phyloP scores from a whole-genome alignment of 2,797 vertebrate species.

The Vespertilio murinus region DNA sequence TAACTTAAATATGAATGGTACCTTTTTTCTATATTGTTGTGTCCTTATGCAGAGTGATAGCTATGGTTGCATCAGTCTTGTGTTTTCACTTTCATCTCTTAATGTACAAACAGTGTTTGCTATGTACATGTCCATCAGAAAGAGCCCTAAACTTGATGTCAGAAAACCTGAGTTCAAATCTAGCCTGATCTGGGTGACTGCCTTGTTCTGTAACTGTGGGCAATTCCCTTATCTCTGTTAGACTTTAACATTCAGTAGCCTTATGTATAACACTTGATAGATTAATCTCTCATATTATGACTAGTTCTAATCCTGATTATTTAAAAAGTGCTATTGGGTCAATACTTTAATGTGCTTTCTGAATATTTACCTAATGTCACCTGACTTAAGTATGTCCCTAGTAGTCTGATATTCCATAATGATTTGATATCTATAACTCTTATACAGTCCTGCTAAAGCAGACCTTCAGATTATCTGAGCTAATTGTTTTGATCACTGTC shows the following conservation, averaged over 20 bases:
- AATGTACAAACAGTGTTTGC: neutral
- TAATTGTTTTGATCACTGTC: constrained; percentile 7
- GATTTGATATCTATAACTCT: neutral
- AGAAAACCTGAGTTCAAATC: constrained; percentile 10
- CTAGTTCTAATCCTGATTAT: neutral
- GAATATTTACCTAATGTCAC: neutral
- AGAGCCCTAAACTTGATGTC: neutral
- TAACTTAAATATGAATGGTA: neutral
- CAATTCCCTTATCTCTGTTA: neutral
- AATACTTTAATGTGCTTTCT: neutral
- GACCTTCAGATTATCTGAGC: neutral
- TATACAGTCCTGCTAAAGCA: neutral
- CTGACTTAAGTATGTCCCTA: neutral
- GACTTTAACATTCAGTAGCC: neutral
- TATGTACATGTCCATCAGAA: neutral
- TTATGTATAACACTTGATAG: neutral
- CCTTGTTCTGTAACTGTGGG: neutral
- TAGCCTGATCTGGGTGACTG: neutral
- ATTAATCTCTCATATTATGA: neutral
- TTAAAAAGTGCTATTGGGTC: neutral
- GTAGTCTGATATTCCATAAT: neutral
- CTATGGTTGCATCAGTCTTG: neutral
- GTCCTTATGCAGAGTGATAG: neutral
- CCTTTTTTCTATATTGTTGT: neutral
- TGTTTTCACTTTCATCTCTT: neutral